Evolutionary conservation across 2,797 vertebrate genomes (phyloP), one percentile per base, ranked within the genome.

Genomic region (Nannoperca australis): DNA sequence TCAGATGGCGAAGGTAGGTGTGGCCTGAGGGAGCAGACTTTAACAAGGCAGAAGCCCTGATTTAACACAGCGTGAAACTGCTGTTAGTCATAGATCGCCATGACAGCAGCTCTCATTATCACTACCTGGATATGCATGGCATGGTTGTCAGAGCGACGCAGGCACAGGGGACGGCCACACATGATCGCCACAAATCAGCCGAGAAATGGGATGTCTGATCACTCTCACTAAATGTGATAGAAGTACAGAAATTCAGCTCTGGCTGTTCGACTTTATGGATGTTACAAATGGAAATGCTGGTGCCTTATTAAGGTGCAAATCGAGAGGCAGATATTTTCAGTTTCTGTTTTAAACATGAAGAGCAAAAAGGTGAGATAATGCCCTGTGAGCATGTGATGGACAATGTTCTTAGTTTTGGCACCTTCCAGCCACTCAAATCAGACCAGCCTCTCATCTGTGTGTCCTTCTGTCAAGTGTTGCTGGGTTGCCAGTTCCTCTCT

Each of bases 121-220:
- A 85, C 88, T 90, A 94, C 93, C 91, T 92, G 88, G 93, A 91
- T 95, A 88, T 90, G 92, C 91, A 91, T 91, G 89, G 91, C 91
- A 92, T 75, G 91, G 91, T 91, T 94, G 92, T 94, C 90, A 90
- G 88, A 91, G 85, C 73, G 73, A 92, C 80, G 76, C 89, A 86
- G 87, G 81, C 89, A 82, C 86, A 53, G 76, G 91, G 92, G 89
- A 91, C 45, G 22, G 82, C 72, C 55, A 58, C 87, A 83, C 87
- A 74, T 73, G 87, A 90, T 82, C 82, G 74, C 80, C 85, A 81
- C 89, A 89, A 92, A 91, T 92, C 90, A 88, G 78, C 86, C 62
- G 77, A 88, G 89, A 89, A 92, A 93, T 90, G 77, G 85, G 88
- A 88, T 84, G 81, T 90, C 85, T 75, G 90, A 92, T 94, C 87